Conservation (phyloP, 2,113 vertebrate species). For the Pogona vitticeps region DNA sequence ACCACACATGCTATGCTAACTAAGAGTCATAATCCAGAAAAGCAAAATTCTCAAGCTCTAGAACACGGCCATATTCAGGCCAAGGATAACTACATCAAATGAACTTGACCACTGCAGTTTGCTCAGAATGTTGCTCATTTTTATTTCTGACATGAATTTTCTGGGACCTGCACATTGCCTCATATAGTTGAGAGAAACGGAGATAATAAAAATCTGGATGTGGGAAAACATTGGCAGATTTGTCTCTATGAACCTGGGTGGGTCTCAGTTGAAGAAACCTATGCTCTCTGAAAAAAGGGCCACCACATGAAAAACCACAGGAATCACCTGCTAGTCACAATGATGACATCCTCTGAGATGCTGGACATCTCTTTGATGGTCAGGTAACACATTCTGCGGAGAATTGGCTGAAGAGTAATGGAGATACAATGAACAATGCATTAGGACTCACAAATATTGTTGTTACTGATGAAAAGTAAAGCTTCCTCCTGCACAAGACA, state of each 20-base stretch:
- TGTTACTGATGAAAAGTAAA: neutral
- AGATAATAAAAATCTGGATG: neutral
- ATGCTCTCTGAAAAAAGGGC: neutral
- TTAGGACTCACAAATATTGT: constrained; percentile 11
- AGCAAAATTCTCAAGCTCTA: too few relatives aligned
- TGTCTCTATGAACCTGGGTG: neutral
- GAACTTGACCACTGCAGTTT: neutral
- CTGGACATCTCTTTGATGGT: constrained; percentile 99
- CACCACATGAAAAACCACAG: neutral
- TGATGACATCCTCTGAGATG: constrained; percentile 98
- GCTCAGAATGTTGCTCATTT: neutral
- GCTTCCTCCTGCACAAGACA: too few relatives aligned
- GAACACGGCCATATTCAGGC: neutral
- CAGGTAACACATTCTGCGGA: constrained; percentile 97
- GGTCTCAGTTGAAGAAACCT: neutral
- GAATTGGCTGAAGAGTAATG: constrained; percentile 75
- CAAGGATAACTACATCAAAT: neutral
- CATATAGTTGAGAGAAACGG: neutral
- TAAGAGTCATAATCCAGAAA: too few relatives aligned
- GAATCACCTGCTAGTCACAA: constrained; percentile 94
- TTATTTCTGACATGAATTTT: neutral
- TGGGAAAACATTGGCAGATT: neutral
- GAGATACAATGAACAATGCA: constrained; percentile 18
- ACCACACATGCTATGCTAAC: too few relatives aligned
- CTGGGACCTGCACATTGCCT: neutral